These are phyloP conservation scores for Hylyphantes graminicola DNA, from an alignment of 1,140 invertebrate genomes.

Conservation along the genomic window DNA sequence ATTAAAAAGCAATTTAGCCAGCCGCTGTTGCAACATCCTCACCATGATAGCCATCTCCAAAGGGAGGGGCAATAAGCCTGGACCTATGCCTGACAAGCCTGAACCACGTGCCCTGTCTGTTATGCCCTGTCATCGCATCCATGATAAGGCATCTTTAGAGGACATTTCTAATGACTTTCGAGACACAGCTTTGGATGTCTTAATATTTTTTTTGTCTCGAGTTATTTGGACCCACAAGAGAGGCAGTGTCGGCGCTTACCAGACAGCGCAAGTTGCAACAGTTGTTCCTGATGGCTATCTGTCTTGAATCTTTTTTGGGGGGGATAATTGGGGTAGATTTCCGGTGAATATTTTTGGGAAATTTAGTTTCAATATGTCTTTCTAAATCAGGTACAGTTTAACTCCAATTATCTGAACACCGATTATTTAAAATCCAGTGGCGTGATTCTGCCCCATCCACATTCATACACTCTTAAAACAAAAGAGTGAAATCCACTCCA, in stretches of 20 bases:
- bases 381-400: too few relatives aligned
- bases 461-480: too few relatives aligned
- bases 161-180: slow-evolving; percentile 36
- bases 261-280: slow-evolving; percentile 3
- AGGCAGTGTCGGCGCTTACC: neutral
- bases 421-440: too few relatives aligned
- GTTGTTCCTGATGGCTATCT: neutral
- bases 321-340: neutral
- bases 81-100: slow-evolving; percentile 20
- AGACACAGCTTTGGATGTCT: slow-evolving; percentile 23
- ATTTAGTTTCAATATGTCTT: too few relatives aligned
- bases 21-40: neutral
- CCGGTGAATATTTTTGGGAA: too few relatives aligned
- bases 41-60: neutral
- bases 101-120: slow-evolving; percentile 22
- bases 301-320: neutral
- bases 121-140: slow-evolving; percentile 23
- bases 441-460: too few relatives aligned
- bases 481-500: too few relatives aligned
- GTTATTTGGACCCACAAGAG: slow-evolving; percentile 9
- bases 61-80: neutral
- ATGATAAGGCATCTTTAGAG: slow-evolving; percentile 37
- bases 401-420: too few relatives aligned
- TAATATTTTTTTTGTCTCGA: slow-evolving; percentile 7
- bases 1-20: slow-evolving; percentile 39